Base-by-base conservation (phyloP, 64 coral and sea anemone species). In the Stylophora pistillata region DNA sequence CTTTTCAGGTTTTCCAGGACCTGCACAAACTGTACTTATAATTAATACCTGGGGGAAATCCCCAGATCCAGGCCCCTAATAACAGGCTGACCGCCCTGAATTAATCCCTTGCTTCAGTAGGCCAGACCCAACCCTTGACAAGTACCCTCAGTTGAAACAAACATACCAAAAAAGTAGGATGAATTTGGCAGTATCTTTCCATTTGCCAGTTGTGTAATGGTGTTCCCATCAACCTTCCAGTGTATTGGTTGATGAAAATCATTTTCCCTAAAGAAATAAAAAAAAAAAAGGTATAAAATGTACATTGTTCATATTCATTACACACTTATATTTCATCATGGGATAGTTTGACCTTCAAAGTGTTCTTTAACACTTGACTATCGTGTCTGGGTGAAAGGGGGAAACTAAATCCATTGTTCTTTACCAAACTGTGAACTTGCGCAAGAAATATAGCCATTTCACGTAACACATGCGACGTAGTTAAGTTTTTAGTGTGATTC, bases 141-240 rank as follows among this genome's bases (percentile, higher is more conserved):
- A 58, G 30, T 30, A 80, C 23, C 13, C 37, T 7, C 9, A 10
- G n/a, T n/a, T n/a, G n/a, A n/a, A n/a, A n/a, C 12, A 30, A 7
- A 15, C 58, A 37, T 76, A 84, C 78, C 78, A 85, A 91, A 84
- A 65, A 58, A 65, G 33, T 73, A 91, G 53, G 71, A 85, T 21
- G 89, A 85, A 52, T 79, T 65, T 37, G 78, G 7, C 10, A 89
- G 3, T 13, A 47, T 5, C 70, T 80, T 87, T 73, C 53, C 70
- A 87, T 87, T 74, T 6, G 7, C 18, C 20, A 91, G 9, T 62
- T 91, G 89, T 9, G 71, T 74, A 15, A 91, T 85, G 0, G 56
- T 85, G 18, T 91, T 91, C 5, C 53, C 65, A 37, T 91, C 81
- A 23, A 91, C 89, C 58, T 33, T 61, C 89, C 89, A 91, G 16